phyloP scores from a whole-genome alignment of 2,888 invertebrate genomes.

The Junonia oenone region DNA sequence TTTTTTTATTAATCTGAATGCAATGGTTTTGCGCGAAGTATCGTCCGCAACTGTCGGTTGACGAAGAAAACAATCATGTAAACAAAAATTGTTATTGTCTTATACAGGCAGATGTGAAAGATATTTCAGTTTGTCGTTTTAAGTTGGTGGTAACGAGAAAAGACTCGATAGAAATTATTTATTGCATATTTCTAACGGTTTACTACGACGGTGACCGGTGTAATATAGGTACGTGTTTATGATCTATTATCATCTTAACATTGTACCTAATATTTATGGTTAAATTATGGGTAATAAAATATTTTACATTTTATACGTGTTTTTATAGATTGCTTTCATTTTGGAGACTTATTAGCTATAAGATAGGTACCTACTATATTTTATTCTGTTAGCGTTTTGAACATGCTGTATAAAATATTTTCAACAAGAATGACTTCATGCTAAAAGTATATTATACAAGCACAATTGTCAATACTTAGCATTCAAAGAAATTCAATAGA shows the following conservation, averaged over 20 bases:
- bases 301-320: neutral
- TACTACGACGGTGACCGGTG: neutral
- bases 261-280: neutral
- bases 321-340: too few species aligned
- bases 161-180: too few species aligned
- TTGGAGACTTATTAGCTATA: too few species aligned
- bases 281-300: neutral
- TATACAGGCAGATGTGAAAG: constrained; percentile 36
- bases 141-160: too few species aligned
- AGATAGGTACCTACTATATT: neutral
- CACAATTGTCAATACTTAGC: constrained; percentile 29
- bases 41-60: constrained; percentile 43
- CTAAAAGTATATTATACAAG: constrained; percentile 52
- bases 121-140: neutral
- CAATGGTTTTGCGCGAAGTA: constrained; percentile 32
- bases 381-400: constrained; percentile 8
- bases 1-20: constrained; percentile 14
- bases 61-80: constrained; percentile 62
- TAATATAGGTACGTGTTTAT: neutral
- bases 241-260: neutral
- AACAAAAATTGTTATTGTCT: constrained; percentile 64
- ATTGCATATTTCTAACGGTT: neutral
- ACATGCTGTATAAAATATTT: constrained; percentile 52
- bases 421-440: constrained; percentile 60
- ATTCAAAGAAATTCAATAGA: constrained; percentile 39